Evolutionary conservation across 2,113 vertebrate species (phyloP), one percentile per base, ranked within the genome.

Genomic region (Noturus placidus): DNA sequence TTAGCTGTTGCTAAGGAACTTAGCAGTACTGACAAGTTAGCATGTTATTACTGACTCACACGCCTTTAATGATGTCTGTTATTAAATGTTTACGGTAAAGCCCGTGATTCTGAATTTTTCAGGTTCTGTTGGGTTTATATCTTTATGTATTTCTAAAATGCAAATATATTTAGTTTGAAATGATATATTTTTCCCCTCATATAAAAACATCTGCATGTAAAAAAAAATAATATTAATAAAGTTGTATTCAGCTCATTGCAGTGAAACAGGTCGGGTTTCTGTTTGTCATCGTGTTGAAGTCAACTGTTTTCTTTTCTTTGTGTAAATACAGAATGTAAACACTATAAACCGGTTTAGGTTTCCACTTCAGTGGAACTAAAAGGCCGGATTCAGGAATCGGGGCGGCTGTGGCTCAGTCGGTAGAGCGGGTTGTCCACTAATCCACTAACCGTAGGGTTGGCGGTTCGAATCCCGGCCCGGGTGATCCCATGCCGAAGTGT

Each of bases 1-100:
- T 80, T 80, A 35, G 82, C 82, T 54, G 17, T 54, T 35, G 82
- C 59, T 83, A 69, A 83, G 61, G 42, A 67, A 52, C 38, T 83
- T 65, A 52, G 61, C 22, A 3, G 7, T 11, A n/a, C n/a, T n/a
- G n/a, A n/a, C n/a, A n/a, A n/a, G n/a, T n/a, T n/a, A n/a, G n/a
- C n/a, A n/a, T n/a, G n/a, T 22, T 17, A 20, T 72, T 14, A 38
- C 69, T 35, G 33, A 2, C 42, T 50, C 72, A 46, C 38, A 22
- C 42, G 17, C 35, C 9, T 20, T 38, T 22, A 38, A 9, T 72
- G 27, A 2, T 25, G 8, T 52, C 6, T 46, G 25, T 52, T 50
- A 52, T 50, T 22, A 14, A 15, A 50, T n/a, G 27, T 27, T 69
- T 5, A 35, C 5, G 19, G 4, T 69, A 35, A 69, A 33, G n/a